These are phyloP conservation scores for Capricornis sumatraensis DNA, from an alignment of 2,113 vertebrate genomes.

Conservation along the genomic window DNA sequence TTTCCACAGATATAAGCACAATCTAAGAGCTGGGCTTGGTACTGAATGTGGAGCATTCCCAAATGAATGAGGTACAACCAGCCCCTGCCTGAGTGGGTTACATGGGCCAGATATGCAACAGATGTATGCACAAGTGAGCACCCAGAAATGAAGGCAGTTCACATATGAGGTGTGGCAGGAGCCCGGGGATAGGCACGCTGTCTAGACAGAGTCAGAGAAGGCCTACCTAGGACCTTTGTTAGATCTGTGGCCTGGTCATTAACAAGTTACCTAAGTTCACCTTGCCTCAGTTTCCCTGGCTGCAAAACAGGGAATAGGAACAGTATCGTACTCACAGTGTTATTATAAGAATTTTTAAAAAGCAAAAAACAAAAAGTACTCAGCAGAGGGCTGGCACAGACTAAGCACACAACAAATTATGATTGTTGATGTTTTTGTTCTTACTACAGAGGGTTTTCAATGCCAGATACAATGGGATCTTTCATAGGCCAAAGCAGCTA, in stretches of 20 bases:
- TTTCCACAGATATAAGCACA: not conserved
- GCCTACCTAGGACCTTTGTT: not conserved
- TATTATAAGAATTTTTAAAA: not conserved
- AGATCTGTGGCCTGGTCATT: not conserved
- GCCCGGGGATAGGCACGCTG: rapidly evolving
- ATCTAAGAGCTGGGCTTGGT: not conserved
- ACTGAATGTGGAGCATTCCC: not conserved
- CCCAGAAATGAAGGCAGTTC: not conserved
- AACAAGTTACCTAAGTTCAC: not conserved
- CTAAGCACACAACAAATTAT: not conserved
- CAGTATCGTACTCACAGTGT: not conserved
- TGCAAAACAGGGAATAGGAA: not conserved
- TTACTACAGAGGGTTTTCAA: rapidly evolving
- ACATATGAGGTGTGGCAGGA: rapidly evolving
- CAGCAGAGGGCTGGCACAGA: not conserved
- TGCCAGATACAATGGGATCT: rapidly evolving
- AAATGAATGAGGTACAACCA: not conserved
- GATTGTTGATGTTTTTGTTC: not conserved
- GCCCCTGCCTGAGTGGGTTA: not conserved
- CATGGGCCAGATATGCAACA: not conserved
- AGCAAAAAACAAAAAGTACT: rapidly evolving
- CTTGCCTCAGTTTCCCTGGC: not conserved
- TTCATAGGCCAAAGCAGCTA: not conserved
- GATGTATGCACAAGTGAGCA: not conserved
- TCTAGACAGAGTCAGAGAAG: not conserved